A percentile compares a stretch with the other conserved stretches of the same genome.
These are phyloP conservation scores for Burhinus oedicnemus DNA, from an alignment of 2,113 vertebrate genomes.

Conservation along the genomic window DNA sequence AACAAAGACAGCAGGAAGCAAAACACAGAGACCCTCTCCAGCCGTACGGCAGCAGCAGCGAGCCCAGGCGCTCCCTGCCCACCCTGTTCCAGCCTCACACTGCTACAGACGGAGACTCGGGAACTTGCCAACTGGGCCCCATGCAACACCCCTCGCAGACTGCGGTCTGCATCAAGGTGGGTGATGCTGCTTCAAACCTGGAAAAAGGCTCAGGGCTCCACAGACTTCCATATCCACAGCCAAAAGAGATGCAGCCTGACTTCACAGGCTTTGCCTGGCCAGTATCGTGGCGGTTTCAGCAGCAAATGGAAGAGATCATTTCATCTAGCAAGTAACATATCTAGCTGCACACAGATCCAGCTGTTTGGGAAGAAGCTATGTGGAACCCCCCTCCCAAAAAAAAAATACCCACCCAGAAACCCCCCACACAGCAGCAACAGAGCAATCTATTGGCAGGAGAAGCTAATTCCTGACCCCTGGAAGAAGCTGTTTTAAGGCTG, in stretches of 20 bases:
- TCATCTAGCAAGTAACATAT: neutral
- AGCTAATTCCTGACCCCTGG: neutral
- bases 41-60: neutral
- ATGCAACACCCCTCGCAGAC: neutral
- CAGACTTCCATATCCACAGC: neutral
- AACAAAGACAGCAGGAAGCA: neutral
- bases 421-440: neutral
- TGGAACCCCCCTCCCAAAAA: neutral
- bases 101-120: neutral
- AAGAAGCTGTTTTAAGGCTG: neutral
- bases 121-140: neutral
- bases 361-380: neutral
- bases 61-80: neutral
- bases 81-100: neutral
- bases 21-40: neutral
- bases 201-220: neutral
- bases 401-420: neutral
- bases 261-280: neutral
- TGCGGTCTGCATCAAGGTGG: neutral
- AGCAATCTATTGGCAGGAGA: neutral
- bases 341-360: constrained; percentile 30
- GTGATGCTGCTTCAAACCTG: neutral
- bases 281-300: neutral
- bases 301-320: constrained; percentile 9
- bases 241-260: neutral